Percentiles rank a stretch among this genome's conserved stretches.
phyloP scores from a whole-genome alignment of 2,888 invertebrate genomes.

The Sesamia inferens region DNA sequence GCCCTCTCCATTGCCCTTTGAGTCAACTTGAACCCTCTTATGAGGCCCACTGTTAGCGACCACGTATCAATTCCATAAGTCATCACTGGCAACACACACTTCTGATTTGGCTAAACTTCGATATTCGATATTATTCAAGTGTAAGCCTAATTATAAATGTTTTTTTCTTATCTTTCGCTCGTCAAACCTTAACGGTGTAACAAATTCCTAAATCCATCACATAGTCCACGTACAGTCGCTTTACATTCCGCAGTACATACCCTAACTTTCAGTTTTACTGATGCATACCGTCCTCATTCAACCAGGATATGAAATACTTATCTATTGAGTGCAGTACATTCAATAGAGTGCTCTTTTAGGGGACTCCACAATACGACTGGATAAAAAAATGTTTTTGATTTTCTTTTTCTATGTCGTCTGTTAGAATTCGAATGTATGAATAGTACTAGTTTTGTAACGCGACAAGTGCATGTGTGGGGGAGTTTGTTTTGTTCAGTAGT shows the following conservation, averaged over 20 bases:
- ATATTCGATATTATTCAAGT: too few species aligned
- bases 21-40: too few species aligned
- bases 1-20: too few species aligned
- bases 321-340: constrained; percentile 72
- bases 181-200: constrained; percentile 46
- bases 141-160: too few species aligned
- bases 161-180: background rate
- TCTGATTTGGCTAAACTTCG: too few species aligned
- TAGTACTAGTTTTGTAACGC: constrained; percentile 24
- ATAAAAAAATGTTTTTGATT: constrained; percentile 56
- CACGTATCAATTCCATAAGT: too few species aligned
- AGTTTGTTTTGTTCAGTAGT: constrained; percentile 36
- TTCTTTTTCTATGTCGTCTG: constrained; percentile 35
- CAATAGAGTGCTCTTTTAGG: constrained; percentile 67
- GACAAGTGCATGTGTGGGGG: constrained; percentile 28
- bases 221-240: constrained; percentile 54
- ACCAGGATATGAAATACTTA: constrained; percentile 72
- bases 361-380: constrained; percentile 42
- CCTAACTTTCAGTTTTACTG: constrained; percentile 69
- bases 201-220: constrained; percentile 30
- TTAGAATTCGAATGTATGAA: constrained; percentile 14
- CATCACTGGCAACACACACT: too few species aligned
- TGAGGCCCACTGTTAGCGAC: too few species aligned
- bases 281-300: constrained; percentile 67
- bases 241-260: constrained; percentile 55